These are phyloP conservation scores for Oscarella lobularis DNA, from an alignment of 37 sponge, comb jelly and placozoan species.

Conservation along the genomic window DNA sequence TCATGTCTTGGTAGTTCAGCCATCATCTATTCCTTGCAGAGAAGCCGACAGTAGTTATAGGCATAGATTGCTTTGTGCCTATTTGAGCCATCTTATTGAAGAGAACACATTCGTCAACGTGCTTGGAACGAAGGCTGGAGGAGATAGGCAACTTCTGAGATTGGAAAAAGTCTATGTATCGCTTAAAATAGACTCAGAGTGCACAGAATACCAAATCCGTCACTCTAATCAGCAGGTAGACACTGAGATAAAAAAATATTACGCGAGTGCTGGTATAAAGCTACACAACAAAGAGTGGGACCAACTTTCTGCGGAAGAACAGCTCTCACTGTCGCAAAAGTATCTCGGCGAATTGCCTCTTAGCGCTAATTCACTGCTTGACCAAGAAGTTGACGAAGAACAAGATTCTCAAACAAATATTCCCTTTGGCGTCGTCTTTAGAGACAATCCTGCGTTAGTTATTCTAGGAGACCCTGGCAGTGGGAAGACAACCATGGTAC, in stretches of 20 bases:
- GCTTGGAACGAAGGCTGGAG: no score
- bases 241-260: not conserved
- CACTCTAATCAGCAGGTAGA: no score
- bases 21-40: no score
- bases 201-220: no score
- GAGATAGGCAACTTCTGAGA: no score
- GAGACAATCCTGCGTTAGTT: not conserved
- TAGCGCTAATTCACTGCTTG: not conserved
- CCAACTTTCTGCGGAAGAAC: not conserved
- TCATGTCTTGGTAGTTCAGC: no score
- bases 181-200: no score
- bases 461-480: not conserved
- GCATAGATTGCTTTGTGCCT: no score
- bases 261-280: not conserved
- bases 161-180: no score
- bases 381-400: not conserved
- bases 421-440: not conserved
- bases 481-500: constrained; percentile 1
- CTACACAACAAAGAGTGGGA: not conserved
- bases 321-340: not conserved
- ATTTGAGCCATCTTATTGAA: no score
- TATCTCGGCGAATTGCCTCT: not conserved
- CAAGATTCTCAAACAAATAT: not conserved
- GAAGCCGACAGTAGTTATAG: no score
- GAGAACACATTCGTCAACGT: no score